Conservation (phyloP, 2,888 invertebrate species). For the Ceriagrion tenellum region DNA sequence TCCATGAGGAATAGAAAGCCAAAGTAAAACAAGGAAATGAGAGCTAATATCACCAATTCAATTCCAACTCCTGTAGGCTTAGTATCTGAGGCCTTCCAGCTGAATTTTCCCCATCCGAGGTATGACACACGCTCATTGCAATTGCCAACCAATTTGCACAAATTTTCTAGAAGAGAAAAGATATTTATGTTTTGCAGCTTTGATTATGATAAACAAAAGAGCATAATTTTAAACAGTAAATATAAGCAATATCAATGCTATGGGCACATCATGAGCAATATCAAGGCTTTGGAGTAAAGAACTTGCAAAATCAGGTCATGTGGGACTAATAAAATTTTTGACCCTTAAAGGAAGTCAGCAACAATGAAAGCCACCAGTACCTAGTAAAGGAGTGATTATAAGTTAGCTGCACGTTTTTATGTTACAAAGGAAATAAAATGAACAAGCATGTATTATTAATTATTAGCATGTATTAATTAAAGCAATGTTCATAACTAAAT, state of each 20-base stretch:
- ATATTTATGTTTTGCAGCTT: not conserved
- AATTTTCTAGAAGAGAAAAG: conserved; percentile 57
- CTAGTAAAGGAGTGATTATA: too few relatives aligned
- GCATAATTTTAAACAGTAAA: not conserved
- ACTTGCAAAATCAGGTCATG: too few relatives aligned
- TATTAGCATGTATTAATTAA: too few relatives aligned
- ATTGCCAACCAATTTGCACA: not conserved
- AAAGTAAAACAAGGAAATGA: conserved; percentile 71
- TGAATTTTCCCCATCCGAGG: conserved; percentile 38
- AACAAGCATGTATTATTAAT: too few relatives aligned
- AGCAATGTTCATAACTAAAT: too few relatives aligned
- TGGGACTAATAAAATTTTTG: too few relatives aligned
- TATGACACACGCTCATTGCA: conserved; percentile 57
- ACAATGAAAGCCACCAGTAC: too few relatives aligned
- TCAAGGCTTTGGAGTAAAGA: not conserved
- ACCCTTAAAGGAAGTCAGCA: too few relatives aligned
- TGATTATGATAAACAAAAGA: not conserved
- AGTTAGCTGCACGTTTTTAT: too few relatives aligned
- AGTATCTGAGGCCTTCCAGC: not conserved
- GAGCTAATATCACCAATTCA: conserved; percentile 71
- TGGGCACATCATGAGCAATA: too few relatives aligned
- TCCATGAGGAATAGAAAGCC: conserved; percentile 72
- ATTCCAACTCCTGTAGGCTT: conserved; percentile 71
- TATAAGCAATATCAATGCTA: not conserved
- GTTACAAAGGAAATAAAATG: too few relatives aligned